Percentiles rank a stretch among this genome's conserved stretches.
Conservation (phyloP, 2,888 invertebrate genomes). For the Trichacis sp. region DNA sequence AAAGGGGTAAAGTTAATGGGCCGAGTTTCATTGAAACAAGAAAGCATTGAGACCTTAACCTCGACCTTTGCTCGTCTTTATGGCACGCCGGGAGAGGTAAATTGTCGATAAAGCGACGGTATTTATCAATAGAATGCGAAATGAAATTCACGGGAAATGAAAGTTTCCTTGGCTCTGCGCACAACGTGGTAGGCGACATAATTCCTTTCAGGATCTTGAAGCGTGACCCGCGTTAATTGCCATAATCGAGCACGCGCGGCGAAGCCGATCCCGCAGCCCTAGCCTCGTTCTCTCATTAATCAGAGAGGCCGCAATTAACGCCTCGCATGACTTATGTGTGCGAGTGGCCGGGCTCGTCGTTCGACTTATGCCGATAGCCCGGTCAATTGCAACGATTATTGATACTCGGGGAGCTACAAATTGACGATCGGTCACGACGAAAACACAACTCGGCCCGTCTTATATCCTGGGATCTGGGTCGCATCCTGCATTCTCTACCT, state of each 20-base stretch:
- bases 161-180: constrained; percentile 3
- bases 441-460: constrained; percentile 41
- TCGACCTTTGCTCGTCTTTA: background rate
- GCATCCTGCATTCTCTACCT: constrained; percentile 57
- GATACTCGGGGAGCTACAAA: constrained; percentile 47
- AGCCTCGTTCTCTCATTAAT: constrained; percentile 37
- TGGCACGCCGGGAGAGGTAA: background rate
- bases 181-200: constrained; percentile 12
- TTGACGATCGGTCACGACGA: constrained; percentile 60
- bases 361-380: constrained; percentile 33
- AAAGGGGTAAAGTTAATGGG: background rate
- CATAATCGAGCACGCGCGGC: constrained; percentile 26
- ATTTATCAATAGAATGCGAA: constrained; percentile 6
- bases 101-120: constrained; percentile 9
- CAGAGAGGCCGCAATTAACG: constrained; percentile 36
- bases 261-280: constrained; percentile 25
- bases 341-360: constrained; percentile 23
- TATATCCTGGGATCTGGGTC: constrained; percentile 60
- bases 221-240: constrained; percentile 37
- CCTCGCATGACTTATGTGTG: constrained; percentile 31
- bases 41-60: background rate
- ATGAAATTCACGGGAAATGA: constrained; percentile 9
- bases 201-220: constrained; percentile 23
- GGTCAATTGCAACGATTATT: constrained; percentile 54
- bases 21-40: background rate